Evolutionary conservation across 1,140 invertebrate genomes (phyloP).

Genomic region (Himalopsyche phryganea): DNA sequence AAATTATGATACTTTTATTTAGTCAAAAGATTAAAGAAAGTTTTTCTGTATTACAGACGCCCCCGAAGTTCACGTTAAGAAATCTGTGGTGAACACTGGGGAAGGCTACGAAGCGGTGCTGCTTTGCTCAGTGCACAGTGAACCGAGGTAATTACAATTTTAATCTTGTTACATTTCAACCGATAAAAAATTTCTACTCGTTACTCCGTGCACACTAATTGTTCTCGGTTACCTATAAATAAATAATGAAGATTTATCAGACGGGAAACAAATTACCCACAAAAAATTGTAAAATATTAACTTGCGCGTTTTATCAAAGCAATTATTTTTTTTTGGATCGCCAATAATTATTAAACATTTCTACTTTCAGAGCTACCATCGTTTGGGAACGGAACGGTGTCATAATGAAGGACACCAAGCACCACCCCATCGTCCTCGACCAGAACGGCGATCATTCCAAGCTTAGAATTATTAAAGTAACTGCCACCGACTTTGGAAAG

Average conservation of each 20-base stretch:
- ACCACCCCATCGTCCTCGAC: slow-evolving; percentile 10
- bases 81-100: slow-evolving; percentile 26
- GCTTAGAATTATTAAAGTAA: slow-evolving; percentile 19
- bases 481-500: slow-evolving; percentile 24
- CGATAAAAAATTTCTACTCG: no score
- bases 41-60: slow-evolving; percentile 20
- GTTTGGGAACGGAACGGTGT: slow-evolving; percentile 17
- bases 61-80: slow-evolving; percentile 25
- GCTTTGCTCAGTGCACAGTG: slow-evolving; percentile 17
- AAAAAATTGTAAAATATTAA: no score
- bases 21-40: no score
- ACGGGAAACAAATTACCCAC: no score
- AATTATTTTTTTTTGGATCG: no score
- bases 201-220: no score
- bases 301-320: no score
- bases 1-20: no score
- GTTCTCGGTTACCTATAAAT: no score
- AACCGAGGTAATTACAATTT: slow-evolving; percentile 23
- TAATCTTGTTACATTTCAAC: no score
- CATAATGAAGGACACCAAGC: not conserved
- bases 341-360: no score
- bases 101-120: slow-evolving; percentile 23
- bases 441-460: slow-evolving; percentile 23
- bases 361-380: slow-evolving; percentile 23
- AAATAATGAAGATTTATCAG: no score